Conservation (phyloP, 2,113 vertebrate species). For the Gymnogyps californianus region DNA sequence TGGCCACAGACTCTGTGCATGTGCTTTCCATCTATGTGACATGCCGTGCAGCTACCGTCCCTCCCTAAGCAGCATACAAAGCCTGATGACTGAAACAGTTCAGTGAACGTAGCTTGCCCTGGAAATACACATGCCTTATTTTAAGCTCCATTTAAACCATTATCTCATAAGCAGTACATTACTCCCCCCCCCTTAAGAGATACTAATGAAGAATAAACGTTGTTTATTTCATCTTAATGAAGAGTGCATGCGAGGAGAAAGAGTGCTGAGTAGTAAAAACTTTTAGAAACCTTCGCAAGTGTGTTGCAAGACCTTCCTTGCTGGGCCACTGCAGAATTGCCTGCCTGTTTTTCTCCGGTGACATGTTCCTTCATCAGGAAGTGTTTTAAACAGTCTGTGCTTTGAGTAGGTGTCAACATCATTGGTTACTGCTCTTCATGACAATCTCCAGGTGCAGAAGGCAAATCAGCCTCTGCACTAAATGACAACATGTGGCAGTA, state of each 20-base stretch:
- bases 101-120: not conserved
- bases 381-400: not conserved
- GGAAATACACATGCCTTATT: not conserved
- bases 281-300: not conserved
- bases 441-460: not conserved
- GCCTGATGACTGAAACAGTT: not conserved
- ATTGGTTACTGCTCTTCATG: not conserved
- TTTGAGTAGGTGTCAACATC: not conserved
- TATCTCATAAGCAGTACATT: not conserved
- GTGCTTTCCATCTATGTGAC: accelerated
- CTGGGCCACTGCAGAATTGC: not conserved
- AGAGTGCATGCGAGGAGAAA: not conserved
- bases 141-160: not conserved
- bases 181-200: accelerated
- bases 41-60: accelerated
- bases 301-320: not conserved
- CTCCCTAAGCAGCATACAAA: not conserved
- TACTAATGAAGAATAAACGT: not conserved
- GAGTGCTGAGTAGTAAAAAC: not conserved
- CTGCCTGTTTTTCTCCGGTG: not conserved
- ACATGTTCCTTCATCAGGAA: not conserved
- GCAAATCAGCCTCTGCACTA: not conserved
- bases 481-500: not conserved
- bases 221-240: not conserved
- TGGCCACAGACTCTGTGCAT: too few species aligned